These are phyloP conservation scores for Crotalus viridis DNA, from an alignment of 2,113 vertebrate genomes.

Conservation along the genomic window DNA sequence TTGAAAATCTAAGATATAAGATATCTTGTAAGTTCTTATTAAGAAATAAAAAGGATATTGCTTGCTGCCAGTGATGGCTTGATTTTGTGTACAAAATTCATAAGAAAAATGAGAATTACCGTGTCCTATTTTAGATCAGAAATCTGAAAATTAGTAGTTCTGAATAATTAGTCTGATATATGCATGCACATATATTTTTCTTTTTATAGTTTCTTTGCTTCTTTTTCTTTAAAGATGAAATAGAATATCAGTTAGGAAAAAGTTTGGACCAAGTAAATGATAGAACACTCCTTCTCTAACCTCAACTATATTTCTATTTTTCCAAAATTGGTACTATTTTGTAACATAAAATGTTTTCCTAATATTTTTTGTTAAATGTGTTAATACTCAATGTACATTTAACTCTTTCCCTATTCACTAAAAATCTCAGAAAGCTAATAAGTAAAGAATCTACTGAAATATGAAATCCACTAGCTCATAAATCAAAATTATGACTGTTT, in stretches of 20 bases:
- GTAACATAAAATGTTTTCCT: neutral
- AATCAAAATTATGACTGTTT: neutral
- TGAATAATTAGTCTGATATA: neutral
- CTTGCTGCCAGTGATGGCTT: conserved; percentile 41
- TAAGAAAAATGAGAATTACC: conserved; percentile 80
- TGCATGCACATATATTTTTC: neutral
- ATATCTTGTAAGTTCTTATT: conserved; percentile 31
- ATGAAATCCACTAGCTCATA: neutral
- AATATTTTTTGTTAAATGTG: neutral
- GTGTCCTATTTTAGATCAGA: conserved; percentile 36
- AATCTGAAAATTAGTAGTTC: conserved; percentile 38
- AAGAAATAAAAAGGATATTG: conserved; percentile 69
- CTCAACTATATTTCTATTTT: neutral
- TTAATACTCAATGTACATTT: neutral
- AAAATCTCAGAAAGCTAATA: neutral
- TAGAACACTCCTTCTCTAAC: neutral
- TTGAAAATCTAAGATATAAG: conserved; percentile 35
- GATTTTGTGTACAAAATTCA: conserved; percentile 78
- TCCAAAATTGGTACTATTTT: neutral
- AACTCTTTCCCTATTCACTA: neutral
- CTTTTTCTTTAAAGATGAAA: neutral
- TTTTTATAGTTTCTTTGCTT: neutral
- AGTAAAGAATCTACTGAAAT: neutral
- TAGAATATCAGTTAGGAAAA: neutral
- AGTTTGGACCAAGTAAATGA: neutral